Base-by-base conservation (phyloP, 92 coral and sea anemone species). In the Isaurus tuberculatus region DNA sequence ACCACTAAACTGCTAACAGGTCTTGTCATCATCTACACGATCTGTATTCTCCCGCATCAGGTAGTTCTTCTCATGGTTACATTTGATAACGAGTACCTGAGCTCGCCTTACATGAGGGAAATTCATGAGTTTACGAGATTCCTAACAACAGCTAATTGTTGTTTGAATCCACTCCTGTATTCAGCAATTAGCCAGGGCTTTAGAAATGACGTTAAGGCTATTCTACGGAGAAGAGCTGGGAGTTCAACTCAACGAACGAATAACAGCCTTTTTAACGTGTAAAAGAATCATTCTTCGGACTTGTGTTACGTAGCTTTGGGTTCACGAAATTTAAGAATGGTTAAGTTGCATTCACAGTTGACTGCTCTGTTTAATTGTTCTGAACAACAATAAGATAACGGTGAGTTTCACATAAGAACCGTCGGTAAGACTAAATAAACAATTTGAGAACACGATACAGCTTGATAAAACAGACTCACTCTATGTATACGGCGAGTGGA, bases 1-100 rank as follows among this genome's bases (percentile, higher is more conserved):
- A 92, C 97, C 31, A 92, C 97, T 2, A 91, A 90, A 81, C 84
- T 91, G 5, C 70, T 92, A 9, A 92, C 97, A 7, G 97, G 97
- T 9, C 48, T 92, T 22, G 97, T 90, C 7, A 83, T 87, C 28
- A 83, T 92, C 37, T 92, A 92, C 90, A 84, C 92, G 15, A 34
- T 88, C 80, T 92, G 94, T 65, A 88, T 92, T 13, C 83, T 92
- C 22, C 97, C 97, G 8, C 90, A 88, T 74, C 90, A 86, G 80
- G 79, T 90, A n/a, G 75, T 92, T 63, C 84, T 92, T 63, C 87
- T 92, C 16, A 88, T 85, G 87, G 87, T 92, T 43, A 83, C 84
- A 46, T 53, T 78, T 16, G 84, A 92, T 49, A 87, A 79, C 30
- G 73, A 78, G 2, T 83, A 88, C 48, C 86, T 92, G 14, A 37